Percentiles rank a stretch among this genome's conserved stretches.
Evolutionary conservation across 2,113 vertebrate species (phyloP).

Genomic region (Melanostigma gelatinosum): DNA sequence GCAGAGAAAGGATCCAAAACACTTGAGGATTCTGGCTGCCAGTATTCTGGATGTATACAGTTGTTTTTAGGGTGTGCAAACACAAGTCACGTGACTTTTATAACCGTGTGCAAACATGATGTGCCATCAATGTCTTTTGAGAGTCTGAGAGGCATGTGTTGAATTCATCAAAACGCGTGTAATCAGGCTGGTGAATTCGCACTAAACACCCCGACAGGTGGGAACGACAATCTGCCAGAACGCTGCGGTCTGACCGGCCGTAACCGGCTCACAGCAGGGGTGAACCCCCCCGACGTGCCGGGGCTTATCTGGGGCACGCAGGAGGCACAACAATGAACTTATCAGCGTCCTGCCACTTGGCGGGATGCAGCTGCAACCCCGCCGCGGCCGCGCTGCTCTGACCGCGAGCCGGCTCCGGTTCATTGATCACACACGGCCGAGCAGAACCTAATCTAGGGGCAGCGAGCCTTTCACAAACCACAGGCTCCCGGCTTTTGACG

Average conservation of each 20-base stretch:
- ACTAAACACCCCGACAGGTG: conserved; percentile 63
- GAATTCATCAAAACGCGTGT: conserved; percentile 41
- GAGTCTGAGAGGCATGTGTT: conserved; percentile 12
- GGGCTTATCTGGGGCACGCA: conserved; percentile 76
- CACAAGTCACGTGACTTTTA: conserved; percentile 5
- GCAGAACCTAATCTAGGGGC: conserved; percentile 75
- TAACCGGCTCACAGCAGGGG: conserved; percentile 50
- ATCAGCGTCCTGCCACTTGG: conserved; percentile 70
- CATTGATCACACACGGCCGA: conserved; percentile 70
- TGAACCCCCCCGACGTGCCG: conserved; percentile 42
- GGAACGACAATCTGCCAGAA: conserved; percentile 60
- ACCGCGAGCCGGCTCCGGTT: conserved; percentile 58
- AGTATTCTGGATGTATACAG: conserved; percentile 15
- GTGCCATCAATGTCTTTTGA: conserved; percentile 8
- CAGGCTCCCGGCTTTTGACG: conserved; percentile 35
- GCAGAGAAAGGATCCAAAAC: not conserved
- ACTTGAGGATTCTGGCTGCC: not conserved
- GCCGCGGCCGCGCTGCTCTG: conserved; percentile 45
- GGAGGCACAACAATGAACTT: conserved; percentile 77
- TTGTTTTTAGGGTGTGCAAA: conserved; percentile 31
- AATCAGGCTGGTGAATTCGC: conserved; percentile 66
- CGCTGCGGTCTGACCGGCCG: conserved; percentile 36
- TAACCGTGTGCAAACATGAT: not conserved
- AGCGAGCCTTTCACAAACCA: conserved; percentile 66
- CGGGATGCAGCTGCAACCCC: conserved; percentile 65